phyloP scores from a whole-genome alignment of 2,888 invertebrate species.

The Thera obeliscata region DNA sequence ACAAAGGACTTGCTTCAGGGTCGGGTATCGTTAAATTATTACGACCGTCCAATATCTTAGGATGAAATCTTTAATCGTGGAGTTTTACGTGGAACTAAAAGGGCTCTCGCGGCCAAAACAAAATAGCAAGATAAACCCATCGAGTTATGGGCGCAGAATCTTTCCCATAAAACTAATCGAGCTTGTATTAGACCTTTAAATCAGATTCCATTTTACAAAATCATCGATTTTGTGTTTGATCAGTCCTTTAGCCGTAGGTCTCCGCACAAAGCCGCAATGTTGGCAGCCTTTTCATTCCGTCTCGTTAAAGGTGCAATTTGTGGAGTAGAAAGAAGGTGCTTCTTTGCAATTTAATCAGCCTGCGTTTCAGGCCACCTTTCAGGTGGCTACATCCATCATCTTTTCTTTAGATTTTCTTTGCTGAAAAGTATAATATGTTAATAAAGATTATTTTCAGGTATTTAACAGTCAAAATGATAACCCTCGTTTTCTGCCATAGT shows the following conservation, averaged over 20 bases:
- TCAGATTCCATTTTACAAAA: slow-evolving; percentile 11
- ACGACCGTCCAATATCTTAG: slow-evolving; percentile 78
- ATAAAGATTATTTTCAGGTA: neutral
- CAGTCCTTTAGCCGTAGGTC: neutral
- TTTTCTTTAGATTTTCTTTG: slow-evolving; percentile 9
- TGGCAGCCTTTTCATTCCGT: neutral
- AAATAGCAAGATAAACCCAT: slow-evolving; percentile 64
- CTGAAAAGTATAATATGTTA: slow-evolving; percentile 4
- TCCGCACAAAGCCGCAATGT: neutral
- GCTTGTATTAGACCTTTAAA: slow-evolving; percentile 37
- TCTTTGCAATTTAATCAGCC: slow-evolving; percentile 16
- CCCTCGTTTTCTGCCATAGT: no score
- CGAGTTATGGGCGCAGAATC: slow-evolving; percentile 62
- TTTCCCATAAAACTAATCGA: slow-evolving; percentile 65
- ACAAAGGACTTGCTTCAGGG: slow-evolving; percentile 69
- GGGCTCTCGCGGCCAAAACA: slow-evolving; percentile 56
- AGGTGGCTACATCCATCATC: slow-evolving; percentile 5
- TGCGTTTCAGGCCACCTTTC: slow-evolving; percentile 1
- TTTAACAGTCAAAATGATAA: no score
- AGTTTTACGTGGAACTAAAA: slow-evolving; percentile 68
- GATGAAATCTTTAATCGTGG: slow-evolving; percentile 79
- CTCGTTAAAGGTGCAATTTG: slow-evolving; percentile 9
- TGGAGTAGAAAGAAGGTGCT: slow-evolving; percentile 3
- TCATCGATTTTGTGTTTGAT: slow-evolving; percentile 12
- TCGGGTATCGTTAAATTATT: slow-evolving; percentile 79